These are phyloP conservation scores for Petrophora chlorosata DNA, from an alignment of 2,888 invertebrate species.

Conservation along the genomic window DNA sequence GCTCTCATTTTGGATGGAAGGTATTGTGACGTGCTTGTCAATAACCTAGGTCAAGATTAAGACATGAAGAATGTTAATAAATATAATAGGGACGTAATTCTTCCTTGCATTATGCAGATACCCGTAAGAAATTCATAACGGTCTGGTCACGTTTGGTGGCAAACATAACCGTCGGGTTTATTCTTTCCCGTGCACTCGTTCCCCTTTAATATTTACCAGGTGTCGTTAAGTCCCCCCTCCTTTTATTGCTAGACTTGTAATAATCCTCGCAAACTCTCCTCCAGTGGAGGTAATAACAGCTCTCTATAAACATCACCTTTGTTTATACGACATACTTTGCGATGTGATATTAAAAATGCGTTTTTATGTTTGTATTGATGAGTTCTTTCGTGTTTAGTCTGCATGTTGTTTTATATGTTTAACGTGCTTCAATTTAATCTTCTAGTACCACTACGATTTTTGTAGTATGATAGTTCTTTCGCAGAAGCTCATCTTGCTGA, in stretches of 20 bases:
- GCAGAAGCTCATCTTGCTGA: too few relatives aligned
- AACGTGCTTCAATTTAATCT: too few relatives aligned
- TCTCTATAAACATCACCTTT: conserved; percentile 60
- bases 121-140: conserved; percentile 50
- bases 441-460: too few relatives aligned
- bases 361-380: conserved; percentile 18
- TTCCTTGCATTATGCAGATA: conserved; percentile 19
- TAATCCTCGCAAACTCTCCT: conserved; percentile 61
- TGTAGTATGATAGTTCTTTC: too few relatives aligned
- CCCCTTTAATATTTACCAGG: conserved; percentile 78
- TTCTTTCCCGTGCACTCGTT: conserved; percentile 54
- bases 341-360: conserved; percentile 29
- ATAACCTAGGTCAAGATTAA: too few relatives aligned
- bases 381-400: conserved; percentile 1
- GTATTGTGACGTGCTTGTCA: too few relatives aligned
- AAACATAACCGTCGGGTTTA: conserved; percentile 64
- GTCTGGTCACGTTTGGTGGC: conserved; percentile 54
- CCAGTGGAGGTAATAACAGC: conserved; percentile 55
- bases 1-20: too few relatives aligned
- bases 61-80: too few relatives aligned
- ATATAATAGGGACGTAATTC: neutral
- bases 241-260: conserved; percentile 74
- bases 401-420: neutral
- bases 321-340: conserved; percentile 50
- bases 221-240: conserved; percentile 64